phyloP scores from a whole-genome alignment of 1,140 invertebrate genomes.

The Calephelis virginiensis region DNA sequence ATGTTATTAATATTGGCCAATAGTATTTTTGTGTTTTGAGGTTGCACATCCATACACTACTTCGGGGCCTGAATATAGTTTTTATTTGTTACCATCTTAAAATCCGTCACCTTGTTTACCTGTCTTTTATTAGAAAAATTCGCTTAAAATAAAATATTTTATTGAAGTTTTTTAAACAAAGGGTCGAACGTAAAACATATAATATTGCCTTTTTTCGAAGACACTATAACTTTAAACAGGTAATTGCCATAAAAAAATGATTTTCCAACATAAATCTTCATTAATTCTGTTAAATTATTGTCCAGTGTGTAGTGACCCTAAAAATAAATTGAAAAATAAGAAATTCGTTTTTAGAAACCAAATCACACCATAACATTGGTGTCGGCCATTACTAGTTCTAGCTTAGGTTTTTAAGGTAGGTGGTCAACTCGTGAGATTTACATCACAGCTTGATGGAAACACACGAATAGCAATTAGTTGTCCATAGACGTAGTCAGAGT shows the following conservation, averaged over 20 bases:
- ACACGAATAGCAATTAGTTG: no score
- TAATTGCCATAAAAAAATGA: constrained; percentile 51
- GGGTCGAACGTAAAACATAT: constrained; percentile 40
- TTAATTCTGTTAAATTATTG: constrained; percentile 36
- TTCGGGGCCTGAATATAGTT: no score
- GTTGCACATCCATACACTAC: no score
- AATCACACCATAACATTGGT: not conserved
- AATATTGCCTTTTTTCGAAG: constrained; percentile 45
- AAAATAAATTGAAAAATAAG: not conserved
- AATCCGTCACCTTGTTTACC: not conserved
- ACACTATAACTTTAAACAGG: constrained; percentile 36
- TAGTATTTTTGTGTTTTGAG: no score
- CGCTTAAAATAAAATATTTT: not conserved
- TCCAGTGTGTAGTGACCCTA: constrained; percentile 34
- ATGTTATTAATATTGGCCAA: no score
- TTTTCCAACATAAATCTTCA: constrained; percentile 35
- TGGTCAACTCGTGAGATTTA: no score
- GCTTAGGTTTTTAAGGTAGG: no score
- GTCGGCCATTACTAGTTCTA: no score
- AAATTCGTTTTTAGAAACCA: not conserved
- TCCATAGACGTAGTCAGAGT: no score
- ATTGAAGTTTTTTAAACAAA: constrained; percentile 39
- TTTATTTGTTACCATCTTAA: no score
- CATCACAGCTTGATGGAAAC: no score
- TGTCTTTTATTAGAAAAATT: not conserved